Evolutionary conservation across 2,113 vertebrate genomes (phyloP), one percentile per base, ranked within the genome.

Genomic region (Saimiri boliviensis): DNA sequence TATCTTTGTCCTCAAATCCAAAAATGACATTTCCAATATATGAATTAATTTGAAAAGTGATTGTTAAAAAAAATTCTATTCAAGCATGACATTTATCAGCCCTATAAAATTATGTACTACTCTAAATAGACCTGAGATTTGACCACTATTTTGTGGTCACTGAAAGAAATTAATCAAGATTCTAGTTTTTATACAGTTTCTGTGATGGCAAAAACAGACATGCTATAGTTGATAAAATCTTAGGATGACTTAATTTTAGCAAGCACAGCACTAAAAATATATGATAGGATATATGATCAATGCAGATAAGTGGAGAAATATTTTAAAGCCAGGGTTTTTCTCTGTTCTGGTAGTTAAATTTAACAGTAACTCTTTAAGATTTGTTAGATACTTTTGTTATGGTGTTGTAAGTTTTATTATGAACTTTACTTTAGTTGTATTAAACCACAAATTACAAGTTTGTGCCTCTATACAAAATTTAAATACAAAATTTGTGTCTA

Each of bases 81-180:
- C 49, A 77, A 92, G 91, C 0, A 21, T 85, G 71, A 91, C 40
- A 89, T 92, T 74, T 86, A 76, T 80, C n/a, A 83, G 63, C 13
- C 13, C 35, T 19, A 25, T 70, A 25, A 94, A 89, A 89, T 96
- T 86, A 89, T 84, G 63, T 82, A 10, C 17, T 95, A 30, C 14
- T 81, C 60, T 96, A 88, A 95, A 71, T 42, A 96, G 42, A 87
- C 19, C 42, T 96, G 45, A 47, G 37, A 90, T 93, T 71, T 97
- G 49, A 23, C 9, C 13, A 49, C 4, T 49, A 86, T 77, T 90
- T 25, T 88, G 84, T 94, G n/a, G 32, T 92, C 23, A 76, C 37
- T 80, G 37, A 80, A 92, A 94, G 4, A 82, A 91, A 71, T 88
- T 73, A 93, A 83, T 93, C 27, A 70, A 66, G 32, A 85, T 83